A percentile compares a stretch with the other conserved stretches of the same genome.
Evolutionary conservation across 37 sponge, comb jelly and placozoan species (phyloP).

Genomic region (Oopsacas minuta): DNA sequence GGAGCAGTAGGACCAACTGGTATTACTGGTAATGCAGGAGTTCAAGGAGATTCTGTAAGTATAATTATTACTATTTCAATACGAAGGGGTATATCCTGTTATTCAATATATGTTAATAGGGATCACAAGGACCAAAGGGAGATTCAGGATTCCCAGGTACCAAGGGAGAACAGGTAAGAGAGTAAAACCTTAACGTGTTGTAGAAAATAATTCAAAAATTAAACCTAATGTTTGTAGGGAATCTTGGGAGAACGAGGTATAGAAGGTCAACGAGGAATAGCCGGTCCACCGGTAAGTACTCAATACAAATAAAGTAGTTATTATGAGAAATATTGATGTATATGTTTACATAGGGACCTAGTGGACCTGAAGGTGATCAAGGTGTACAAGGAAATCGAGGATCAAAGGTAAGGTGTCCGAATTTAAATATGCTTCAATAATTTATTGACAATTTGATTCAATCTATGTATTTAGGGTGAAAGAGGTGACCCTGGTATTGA

Average conservation of each 20-base stretch:
- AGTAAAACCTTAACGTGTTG: neutral
- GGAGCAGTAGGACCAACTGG: neutral
- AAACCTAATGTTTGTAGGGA: neutral
- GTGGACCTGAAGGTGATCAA: neutral
- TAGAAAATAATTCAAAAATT: neutral
- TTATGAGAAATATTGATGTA: neutral
- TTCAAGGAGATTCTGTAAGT: neutral
- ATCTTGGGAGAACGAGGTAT: neutral
- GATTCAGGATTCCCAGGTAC: neutral
- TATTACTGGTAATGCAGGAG: neutral
- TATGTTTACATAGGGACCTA: neutral
- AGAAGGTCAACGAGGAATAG: neutral
- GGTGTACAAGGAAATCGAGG: neutral
- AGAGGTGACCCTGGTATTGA: neutral
- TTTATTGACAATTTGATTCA: no score
- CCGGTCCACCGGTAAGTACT: neutral
- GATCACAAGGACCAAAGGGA: neutral
- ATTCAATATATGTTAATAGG: neutral
- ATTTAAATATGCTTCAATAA: no score
- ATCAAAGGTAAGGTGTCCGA: constrained; percentile 8
- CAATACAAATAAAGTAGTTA: neutral
- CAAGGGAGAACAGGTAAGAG: neutral
- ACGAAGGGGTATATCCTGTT: neutral
- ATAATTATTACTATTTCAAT: neutral
- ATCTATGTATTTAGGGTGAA: no score